Conservation (phyloP, 2,797 vertebrate species). For the Varecia variegata region DNA sequence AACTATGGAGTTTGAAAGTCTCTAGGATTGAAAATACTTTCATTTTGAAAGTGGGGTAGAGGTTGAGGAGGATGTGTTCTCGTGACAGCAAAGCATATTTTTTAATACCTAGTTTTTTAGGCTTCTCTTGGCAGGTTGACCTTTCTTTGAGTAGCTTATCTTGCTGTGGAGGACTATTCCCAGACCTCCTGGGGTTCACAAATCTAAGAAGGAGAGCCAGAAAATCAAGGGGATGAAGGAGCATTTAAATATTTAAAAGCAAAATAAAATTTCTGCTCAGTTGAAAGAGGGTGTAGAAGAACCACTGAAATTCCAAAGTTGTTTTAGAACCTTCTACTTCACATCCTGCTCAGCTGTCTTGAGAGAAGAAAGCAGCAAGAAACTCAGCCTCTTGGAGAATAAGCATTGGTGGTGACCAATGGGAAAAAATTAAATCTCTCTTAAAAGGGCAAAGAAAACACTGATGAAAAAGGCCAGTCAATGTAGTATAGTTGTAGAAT, state of each 20-base stretch:
- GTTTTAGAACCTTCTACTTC: neutral
- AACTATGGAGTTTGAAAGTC: neutral
- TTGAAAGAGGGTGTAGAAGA: neutral
- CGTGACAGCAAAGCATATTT: neutral
- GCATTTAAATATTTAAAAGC: neutral
- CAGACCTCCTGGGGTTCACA: neutral
- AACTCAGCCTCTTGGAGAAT: neutral
- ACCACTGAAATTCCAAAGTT: neutral
- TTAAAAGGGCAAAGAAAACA: neutral
- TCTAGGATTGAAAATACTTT: neutral
- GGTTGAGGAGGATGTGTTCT: neutral
- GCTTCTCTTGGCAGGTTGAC: constrained; percentile 26
- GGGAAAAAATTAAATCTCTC: neutral
- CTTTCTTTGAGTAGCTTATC: constrained; percentile 61
- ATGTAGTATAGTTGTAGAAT: neutral
- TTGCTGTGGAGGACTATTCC: neutral
- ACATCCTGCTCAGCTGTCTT: neutral
- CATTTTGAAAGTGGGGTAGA: neutral
- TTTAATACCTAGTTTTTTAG: constrained; percentile 19
- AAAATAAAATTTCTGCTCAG: neutral
- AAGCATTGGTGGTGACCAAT: neutral
- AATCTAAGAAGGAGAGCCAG: neutral
- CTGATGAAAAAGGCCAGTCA: neutral
- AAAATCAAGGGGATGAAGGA: neutral
- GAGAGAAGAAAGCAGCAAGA: neutral